Evolutionary conservation across 2,888 invertebrate species (phyloP), one percentile per base, ranked within the genome.

Genomic region (Tetramorium bicarinatum): DNA sequence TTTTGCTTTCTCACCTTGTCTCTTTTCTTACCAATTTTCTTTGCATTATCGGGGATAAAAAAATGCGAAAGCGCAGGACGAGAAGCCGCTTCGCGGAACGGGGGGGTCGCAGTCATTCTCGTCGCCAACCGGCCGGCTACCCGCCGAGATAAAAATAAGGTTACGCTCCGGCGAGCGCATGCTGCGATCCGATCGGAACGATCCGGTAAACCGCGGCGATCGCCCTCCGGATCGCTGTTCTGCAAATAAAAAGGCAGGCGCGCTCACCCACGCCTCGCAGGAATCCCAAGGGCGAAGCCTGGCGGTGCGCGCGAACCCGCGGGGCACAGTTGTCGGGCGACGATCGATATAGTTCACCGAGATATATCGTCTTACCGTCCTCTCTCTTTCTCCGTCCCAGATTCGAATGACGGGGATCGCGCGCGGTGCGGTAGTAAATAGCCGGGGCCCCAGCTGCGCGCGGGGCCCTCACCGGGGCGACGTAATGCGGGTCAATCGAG

Each of bases 181-280:
- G 74, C 75, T 56, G 76, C 56, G 77, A 82, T 76, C 75, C 66
- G 76, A 59, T 75, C 67, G 59, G 80, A 66, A 38, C 62, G 82
- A 75, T 75, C 66, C 67, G 77, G 77, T 77, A 77, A 85, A 83
- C 61, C 80, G 69, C 67, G 49, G n/a, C 82, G 77, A 85, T 80
- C 80, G 81, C 62, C 72, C 59, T 71, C 74, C 66, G 34, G 85
- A 87, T 87, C 76, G 77, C 25, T 41, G 44, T 64, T 77, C 56
- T 52, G 79, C 61, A 54, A 85, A 85, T 85, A 89, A 86, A 84
- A 86, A 47, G 84, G 87, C 86, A 41, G 47, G 38, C n/a, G 59
- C 80, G 85, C 89, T 86, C 91, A 92, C 91, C 92, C 91, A 92
- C 92, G 92, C 89, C 85, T 87, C 89, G 67, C 75, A 87, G 91